Percentiles rank a stretch among this genome's conserved stretches.
Conservation (phyloP, 1,140 invertebrate species). For the Ericerus pela region DNA sequence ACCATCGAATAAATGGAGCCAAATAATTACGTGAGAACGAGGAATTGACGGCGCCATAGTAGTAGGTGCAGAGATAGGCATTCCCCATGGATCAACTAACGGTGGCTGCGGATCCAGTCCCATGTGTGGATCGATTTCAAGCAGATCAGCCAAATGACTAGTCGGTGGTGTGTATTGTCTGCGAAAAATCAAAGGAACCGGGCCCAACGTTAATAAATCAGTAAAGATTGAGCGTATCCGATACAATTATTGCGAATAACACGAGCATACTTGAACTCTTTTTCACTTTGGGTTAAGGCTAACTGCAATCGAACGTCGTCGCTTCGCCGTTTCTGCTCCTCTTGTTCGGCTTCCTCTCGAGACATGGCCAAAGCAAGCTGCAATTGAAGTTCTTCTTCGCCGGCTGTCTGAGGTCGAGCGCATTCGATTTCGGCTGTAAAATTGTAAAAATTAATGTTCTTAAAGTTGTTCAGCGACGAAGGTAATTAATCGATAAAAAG, state of each 20-base stretch:
- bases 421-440: constrained; percentile 58
- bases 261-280: constrained; percentile 60
- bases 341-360: constrained; percentile 93
- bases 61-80: constrained; percentile 12
- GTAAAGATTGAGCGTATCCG: too few species aligned
- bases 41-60: background rate
- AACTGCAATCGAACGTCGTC: constrained; percentile 89
- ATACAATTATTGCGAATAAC: too few species aligned
- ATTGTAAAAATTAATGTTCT: background rate
- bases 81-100: constrained; percentile 39
- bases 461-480: background rate
- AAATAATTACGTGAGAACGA: background rate
- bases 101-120: constrained; percentile 11
- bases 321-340: constrained; percentile 77
- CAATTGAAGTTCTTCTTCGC: constrained; percentile 94
- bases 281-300: constrained; percentile 81
- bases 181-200: too few species aligned
- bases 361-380: constrained; percentile 97
- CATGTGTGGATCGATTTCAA: constrained; percentile 57
- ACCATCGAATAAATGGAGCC: too few species aligned
- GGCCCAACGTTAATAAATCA: too few species aligned
- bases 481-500: background rate
- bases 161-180: background rate
- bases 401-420: constrained; percentile 84
- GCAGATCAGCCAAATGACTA: constrained; percentile 62